A percentile compares a stretch with the other conserved stretches of the same genome.
phyloP scores from a whole-genome alignment of 1,140 invertebrate genomes.

The Drosophila kikkawai region DNA sequence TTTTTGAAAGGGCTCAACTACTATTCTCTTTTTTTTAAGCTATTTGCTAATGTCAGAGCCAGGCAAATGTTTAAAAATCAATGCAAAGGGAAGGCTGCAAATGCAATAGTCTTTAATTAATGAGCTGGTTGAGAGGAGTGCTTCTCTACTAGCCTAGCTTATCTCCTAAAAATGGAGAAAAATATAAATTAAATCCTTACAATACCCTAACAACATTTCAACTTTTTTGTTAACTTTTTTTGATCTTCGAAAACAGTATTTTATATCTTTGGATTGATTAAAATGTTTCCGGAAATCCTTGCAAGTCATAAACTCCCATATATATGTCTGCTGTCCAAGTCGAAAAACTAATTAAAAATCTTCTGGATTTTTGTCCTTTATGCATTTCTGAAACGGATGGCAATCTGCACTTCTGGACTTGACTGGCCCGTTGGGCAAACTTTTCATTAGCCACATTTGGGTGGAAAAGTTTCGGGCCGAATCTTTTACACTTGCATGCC shows the following conservation, averaged over 20 bases:
- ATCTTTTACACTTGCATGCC: conserved; percentile 75
- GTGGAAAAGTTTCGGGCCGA: conserved; percentile 51
- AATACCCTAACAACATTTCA: neutral
- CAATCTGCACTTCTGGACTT: conserved; percentile 30
- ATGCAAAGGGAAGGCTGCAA: neutral
- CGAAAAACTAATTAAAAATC: conserved; percentile 60
- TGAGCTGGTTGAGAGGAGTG: neutral
- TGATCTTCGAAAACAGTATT: neutral
- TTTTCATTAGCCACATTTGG: conserved; percentile 68
- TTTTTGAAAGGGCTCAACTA: conserved; percentile 13
- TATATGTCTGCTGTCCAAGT: conserved; percentile 6
- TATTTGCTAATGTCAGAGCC: neutral
- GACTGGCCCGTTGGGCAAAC: conserved; percentile 45
- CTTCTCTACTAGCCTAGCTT: too few species aligned
- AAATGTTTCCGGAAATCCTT: conserved; percentile 1
- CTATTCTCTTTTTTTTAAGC: neutral
- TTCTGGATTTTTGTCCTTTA: conserved; percentile 46
- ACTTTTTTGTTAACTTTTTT: neutral
- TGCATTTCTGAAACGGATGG: conserved; percentile 36
- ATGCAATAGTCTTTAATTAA: conserved; percentile 15
- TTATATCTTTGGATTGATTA: conserved; percentile 15
- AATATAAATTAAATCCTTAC: neutral
- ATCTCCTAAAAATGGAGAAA: neutral
- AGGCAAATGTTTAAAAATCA: conserved; percentile 15
- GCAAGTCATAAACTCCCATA: conserved; percentile 6